A percentile compares a stretch with the other conserved stretches of the same genome.
phyloP scores from a whole-genome alignment of 2,888 invertebrate species.

The Eurois occulta region DNA sequence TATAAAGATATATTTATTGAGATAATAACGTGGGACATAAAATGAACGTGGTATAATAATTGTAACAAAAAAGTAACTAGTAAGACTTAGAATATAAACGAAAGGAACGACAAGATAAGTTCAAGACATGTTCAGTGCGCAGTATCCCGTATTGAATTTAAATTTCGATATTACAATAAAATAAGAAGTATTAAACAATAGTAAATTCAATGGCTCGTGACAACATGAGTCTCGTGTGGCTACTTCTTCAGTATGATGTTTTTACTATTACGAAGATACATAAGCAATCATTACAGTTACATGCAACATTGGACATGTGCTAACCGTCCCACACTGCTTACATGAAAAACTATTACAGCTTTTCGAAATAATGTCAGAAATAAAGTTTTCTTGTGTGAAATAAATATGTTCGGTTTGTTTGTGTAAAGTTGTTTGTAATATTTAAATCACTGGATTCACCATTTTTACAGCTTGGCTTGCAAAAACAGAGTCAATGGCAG shows the following conservation, averaged over 20 bases:
- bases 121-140: constrained; percentile 15
- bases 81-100: constrained; percentile 26
- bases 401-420: not conserved
- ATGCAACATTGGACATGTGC: constrained; percentile 9
- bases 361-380: not conserved
- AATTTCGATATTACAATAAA: constrained; percentile 9
- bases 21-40: constrained; percentile 43
- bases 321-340: constrained; percentile 12
- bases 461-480: not conserved
- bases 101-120: constrained; percentile 10
- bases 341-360: not conserved
- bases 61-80: constrained; percentile 41
- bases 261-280: not conserved
- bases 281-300: constrained; percentile 9
- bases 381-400: not conserved
- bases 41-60: constrained; percentile 35
- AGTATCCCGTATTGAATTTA: constrained; percentile 16
- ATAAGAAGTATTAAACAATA: constrained; percentile 22
- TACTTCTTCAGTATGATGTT: constrained; percentile 1
- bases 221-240: constrained; percentile 10
- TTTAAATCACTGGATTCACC: not conserved
- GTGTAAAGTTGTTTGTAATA: constrained; percentile 13
- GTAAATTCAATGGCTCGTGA: constrained; percentile 20
- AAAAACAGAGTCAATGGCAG: constrained; percentile 22
- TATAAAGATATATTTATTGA: constrained; percentile 46